These are phyloP conservation scores for Plebejus anna DNA, from an alignment of 2,888 invertebrate species.

Conservation along the genomic window DNA sequence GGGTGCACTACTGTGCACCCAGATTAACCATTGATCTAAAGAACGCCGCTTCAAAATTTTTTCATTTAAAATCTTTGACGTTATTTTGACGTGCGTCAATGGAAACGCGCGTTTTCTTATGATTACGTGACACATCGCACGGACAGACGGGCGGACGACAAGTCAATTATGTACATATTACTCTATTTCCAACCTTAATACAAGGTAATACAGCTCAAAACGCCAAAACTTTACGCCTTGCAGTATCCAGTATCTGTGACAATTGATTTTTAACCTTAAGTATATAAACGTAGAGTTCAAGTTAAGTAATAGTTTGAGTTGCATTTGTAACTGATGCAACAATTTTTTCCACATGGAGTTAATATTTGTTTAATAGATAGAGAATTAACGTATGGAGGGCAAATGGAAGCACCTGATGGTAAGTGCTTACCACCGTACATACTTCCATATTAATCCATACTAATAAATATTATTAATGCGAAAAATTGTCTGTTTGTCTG, in stretches of 20 bases:
- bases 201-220: constrained; percentile 21
- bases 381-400: neutral
- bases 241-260: neutral
- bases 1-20: no score
- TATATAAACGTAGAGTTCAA: neutral
- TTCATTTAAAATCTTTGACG: no score
- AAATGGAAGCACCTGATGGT: neutral
- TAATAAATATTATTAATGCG: no score
- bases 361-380: constrained; percentile 6
- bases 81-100: constrained; percentile 32
- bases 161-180: constrained; percentile 33
- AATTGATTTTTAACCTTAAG: neutral
- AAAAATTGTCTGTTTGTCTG: no score
- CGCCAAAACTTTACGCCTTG: neutral
- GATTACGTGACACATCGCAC: constrained; percentile 45
- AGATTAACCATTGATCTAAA: no score
- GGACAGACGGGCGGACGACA: constrained; percentile 46
- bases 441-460: neutral
- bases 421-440: neutral
- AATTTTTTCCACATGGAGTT: neutral
- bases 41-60: no score
- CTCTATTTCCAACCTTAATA: neutral
- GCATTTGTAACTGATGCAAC: neutral
- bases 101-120: constrained; percentile 35
- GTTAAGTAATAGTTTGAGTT: neutral